phyloP scores from a whole-genome alignment of 1,140 invertebrate genomes.

The Cydia splendana region DNA sequence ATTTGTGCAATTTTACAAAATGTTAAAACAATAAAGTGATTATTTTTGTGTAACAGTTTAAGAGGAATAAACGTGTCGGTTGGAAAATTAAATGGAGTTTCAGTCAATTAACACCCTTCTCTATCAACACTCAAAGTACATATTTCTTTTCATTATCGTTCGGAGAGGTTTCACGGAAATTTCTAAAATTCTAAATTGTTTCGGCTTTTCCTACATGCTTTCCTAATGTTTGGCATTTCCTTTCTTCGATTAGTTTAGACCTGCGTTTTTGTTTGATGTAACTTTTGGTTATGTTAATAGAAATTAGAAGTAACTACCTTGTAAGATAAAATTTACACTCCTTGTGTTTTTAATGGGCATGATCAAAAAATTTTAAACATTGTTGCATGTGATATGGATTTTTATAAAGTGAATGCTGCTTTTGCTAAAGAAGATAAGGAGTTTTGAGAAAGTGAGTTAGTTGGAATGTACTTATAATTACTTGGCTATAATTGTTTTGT shows the following conservation, averaged over 20 bases:
- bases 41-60: conserved; percentile 72
- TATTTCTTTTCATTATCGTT: background rate
- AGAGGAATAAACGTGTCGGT: conserved; percentile 75
- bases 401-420: conserved; percentile 18
- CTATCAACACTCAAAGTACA: conserved; percentile 57
- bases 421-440: conserved; percentile 30
- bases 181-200: conserved; percentile 38
- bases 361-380: conserved; percentile 2
- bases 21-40: conserved; percentile 67
- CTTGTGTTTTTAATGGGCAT: conserved; percentile 1
- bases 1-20: conserved; percentile 59
- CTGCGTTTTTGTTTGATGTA: conserved; percentile 10
- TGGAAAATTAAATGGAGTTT: conserved; percentile 76
- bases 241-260: conserved; percentile 28
- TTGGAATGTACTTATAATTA: conserved; percentile 21
- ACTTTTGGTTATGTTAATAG: background rate
- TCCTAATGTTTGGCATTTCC: conserved; percentile 63
- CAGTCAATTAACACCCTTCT: conserved; percentile 80
- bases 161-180: background rate
- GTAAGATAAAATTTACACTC: background rate
- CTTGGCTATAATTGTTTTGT: conserved; percentile 3
- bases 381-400: conserved; percentile 14
- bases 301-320: background rate
- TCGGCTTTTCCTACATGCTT: conserved; percentile 57
- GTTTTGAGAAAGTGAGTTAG: conserved; percentile 22